Conservation (phyloP, 2,888 invertebrate species). For the Allolobophora icterica region DNA sequence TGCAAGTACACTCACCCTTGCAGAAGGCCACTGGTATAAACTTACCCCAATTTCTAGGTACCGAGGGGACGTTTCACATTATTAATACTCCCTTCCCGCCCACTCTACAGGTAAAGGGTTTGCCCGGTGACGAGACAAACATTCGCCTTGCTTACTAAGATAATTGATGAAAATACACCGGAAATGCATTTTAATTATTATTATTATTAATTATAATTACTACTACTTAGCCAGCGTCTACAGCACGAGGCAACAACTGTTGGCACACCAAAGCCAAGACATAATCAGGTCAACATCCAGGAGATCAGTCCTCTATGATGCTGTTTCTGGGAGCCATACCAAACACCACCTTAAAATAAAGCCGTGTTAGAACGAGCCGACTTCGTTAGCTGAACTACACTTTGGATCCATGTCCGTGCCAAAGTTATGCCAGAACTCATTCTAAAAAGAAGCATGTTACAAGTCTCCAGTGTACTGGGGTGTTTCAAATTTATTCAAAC, state of each 20-base stretch:
- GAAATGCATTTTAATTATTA: neutral
- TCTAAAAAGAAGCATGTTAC: neutral
- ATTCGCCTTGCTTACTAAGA: neutral
- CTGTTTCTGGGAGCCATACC: neutral
- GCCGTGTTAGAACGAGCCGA: neutral
- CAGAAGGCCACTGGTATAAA: conserved; percentile 6
- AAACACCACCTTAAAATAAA: neutral
- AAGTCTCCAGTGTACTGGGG: neutral
- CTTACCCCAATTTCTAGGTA: neutral
- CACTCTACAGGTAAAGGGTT: neutral
- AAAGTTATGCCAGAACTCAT: neutral
- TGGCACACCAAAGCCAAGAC: no score
- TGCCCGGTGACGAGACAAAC: neutral
- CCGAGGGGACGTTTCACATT: neutral
- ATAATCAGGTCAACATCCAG: no score
- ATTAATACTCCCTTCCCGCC: neutral
- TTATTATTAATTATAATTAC: no score
- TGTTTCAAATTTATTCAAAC: neutral
- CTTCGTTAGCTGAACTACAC: neutral
- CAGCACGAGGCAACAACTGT: no score
- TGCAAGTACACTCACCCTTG: neutral
- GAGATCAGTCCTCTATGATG: neutral
- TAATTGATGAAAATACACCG: neutral
- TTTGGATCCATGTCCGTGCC: no score
- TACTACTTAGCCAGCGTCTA: no score